Conservation (phyloP, 2,888 invertebrate genomes). For the Norana najaformis region DNA sequence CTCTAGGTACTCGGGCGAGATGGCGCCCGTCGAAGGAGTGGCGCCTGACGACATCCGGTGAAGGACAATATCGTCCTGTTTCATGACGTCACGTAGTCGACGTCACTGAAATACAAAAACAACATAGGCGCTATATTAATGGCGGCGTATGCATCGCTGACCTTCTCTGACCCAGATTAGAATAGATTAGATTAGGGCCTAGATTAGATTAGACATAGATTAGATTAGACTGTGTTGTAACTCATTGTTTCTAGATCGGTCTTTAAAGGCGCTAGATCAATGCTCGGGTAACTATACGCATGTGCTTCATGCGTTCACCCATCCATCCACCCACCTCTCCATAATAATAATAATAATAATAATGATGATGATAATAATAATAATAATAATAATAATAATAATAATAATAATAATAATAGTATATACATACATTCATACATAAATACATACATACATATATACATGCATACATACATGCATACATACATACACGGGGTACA, state of each 20-base stretch:
- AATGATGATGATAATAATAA: too few species aligned
- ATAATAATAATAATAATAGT: too few species aligned
- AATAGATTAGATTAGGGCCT: too few species aligned
- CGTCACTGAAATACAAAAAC: background rate
- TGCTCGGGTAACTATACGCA: too few species aligned
- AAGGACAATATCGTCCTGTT: background rate
- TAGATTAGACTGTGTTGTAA: background rate
- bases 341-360: too few species aligned
- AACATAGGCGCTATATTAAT: background rate
- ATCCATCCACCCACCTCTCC: too few species aligned
- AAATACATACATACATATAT: too few species aligned
- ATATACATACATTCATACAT: too few species aligned
- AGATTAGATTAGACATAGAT: background rate
- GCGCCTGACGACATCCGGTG: background rate
- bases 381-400: too few species aligned
- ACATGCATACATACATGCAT: background rate
- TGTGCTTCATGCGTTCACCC: background rate
- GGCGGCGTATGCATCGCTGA: background rate
- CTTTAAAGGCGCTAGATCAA: too few species aligned
- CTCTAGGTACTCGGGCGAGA: constrained; percentile 17
- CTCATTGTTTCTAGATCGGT: too few species aligned
- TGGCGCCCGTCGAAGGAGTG: background rate
- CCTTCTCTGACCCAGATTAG: background rate
- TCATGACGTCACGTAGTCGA: constrained; percentile 21
- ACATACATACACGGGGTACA: background rate